Base-by-base conservation (phyloP, 2,888 invertebrate species). In the Gandaritis pyraliata region DNA sequence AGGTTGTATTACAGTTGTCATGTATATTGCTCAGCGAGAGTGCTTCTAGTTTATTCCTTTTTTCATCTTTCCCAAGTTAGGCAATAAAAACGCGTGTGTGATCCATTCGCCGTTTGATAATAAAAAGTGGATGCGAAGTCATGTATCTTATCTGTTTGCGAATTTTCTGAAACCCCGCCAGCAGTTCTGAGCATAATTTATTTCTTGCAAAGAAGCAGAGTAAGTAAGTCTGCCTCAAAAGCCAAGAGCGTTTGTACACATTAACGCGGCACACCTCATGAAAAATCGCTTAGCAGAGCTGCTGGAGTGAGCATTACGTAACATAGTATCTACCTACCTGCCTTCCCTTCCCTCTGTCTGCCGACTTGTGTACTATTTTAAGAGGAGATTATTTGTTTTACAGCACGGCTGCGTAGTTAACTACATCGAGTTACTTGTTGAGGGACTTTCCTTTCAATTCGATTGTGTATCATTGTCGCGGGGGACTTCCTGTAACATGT, bases 211-310 rank as follows among this genome's bases (percentile, higher is more conserved):
- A 88, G 85, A 88, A 87, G 88, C 84, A 85, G 85, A 89, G 89
- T 68, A 67, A 66, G 65, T 87, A 67, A 66, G 65, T 87, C 85
- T 85, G 87, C 85, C 82, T 77, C 80, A 75, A 82, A 85, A 85
- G 83, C 85, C 85, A 82, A 82, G 81, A 83, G 81, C 86, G 87
- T 88, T 88, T 86, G 91, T 90, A 89, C 87, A 90, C 91, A 90
- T 90, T 91, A 90, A 88, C 89, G 86, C 76, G 80, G 83, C 76
- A 78, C 79, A 84, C 85, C 89, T 90, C 90, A 88, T 91, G 90
- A 91, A 90, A 90, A 90, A 91, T 90, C 89, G 90, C 87, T 91
- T 90, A 90, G 85, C 83, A 82, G 80, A 82, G 80, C 77, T 77
- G 83, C 78, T 76, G 73, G 77, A 80, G 83, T 81, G 80, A 79